Conservation (phyloP, 2,113 vertebrate species). For the Oriolus oriolus region DNA sequence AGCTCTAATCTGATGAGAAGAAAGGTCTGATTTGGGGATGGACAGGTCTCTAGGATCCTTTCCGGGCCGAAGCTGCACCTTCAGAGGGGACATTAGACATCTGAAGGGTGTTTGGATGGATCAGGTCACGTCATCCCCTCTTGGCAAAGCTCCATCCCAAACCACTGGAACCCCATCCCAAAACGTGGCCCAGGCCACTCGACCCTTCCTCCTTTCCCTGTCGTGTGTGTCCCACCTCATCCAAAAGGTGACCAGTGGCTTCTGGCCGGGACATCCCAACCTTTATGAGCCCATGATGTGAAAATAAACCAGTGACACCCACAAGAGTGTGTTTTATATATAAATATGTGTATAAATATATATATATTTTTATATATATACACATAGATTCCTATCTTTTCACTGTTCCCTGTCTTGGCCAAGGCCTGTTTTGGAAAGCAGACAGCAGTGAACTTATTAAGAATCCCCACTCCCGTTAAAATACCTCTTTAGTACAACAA, state of each 20-base stretch:
- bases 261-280: neutral
- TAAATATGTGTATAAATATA: neutral
- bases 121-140: neutral
- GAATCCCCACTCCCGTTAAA: constrained; percentile 44
- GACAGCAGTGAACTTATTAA: constrained; percentile 50
- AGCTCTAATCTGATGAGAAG: neutral
- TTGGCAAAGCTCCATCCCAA: neutral
- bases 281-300: neutral
- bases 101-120: neutral
- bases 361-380: neutral
- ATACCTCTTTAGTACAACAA: constrained; percentile 51
- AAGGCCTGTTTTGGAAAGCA: constrained; percentile 32
- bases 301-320: neutral
- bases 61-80: neutral
- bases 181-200: neutral
- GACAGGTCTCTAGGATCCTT: accelerated
- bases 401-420: neutral
- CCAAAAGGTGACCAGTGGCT: neutral
- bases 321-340: neutral
- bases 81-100: neutral
- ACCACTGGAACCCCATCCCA: neutral
- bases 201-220: neutral
- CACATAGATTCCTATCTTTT: neutral
- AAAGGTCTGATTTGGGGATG: neutral
- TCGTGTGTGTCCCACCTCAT: neutral